Evolutionary conservation across 1,140 invertebrate genomes (phyloP).

Genomic region (Lucilia sericata): DNA sequence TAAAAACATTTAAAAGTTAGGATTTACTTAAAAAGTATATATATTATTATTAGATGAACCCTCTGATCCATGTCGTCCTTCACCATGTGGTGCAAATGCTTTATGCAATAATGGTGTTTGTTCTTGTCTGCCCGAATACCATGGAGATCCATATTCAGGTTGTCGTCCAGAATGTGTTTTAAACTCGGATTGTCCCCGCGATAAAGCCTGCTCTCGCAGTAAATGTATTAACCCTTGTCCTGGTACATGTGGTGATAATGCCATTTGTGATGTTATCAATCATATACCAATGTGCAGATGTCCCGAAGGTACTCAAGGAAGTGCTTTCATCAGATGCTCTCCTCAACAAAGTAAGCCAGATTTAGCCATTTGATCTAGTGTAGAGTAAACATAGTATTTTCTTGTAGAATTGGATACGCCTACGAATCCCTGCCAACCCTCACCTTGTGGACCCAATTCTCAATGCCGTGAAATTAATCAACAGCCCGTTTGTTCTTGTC

Average conservation of each 20-base stretch:
- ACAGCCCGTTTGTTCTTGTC: conserved; percentile 78
- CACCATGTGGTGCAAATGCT: conserved; percentile 85
- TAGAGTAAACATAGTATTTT: conserved; percentile 56
- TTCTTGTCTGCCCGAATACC: conserved; percentile 81
- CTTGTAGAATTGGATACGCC: conserved; percentile 67
- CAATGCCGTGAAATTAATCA: conserved; percentile 77
- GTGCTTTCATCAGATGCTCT: conserved; percentile 72
- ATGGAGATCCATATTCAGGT: conserved; percentile 85
- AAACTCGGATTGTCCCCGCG: conserved; percentile 82
- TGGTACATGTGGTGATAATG: conserved; percentile 82
- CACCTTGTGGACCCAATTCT: conserved; percentile 85
- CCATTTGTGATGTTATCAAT: conserved; percentile 81
- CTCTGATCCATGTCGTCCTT: conserved; percentile 80
- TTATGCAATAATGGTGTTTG: conserved; percentile 84
- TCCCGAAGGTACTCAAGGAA: conserved; percentile 79
- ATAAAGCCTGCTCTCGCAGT: conserved; percentile 81
- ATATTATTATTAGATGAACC: conserved; percentile 72
- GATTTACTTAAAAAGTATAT: conserved; percentile 73
- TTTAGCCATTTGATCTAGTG: conserved; percentile 55
- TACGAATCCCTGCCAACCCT: conserved; percentile 77
- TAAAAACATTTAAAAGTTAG: conserved; percentile 71
- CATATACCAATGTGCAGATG: conserved; percentile 83
- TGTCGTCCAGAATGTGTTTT: conserved; percentile 87
- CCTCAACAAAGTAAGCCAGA: conserved; percentile 69
- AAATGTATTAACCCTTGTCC: conserved; percentile 85